Evolutionary conservation across 2,113 vertebrate genomes (phyloP), one percentile per base, ranked within the genome.

Genomic region (Thamnaconus septentrionalis): DNA sequence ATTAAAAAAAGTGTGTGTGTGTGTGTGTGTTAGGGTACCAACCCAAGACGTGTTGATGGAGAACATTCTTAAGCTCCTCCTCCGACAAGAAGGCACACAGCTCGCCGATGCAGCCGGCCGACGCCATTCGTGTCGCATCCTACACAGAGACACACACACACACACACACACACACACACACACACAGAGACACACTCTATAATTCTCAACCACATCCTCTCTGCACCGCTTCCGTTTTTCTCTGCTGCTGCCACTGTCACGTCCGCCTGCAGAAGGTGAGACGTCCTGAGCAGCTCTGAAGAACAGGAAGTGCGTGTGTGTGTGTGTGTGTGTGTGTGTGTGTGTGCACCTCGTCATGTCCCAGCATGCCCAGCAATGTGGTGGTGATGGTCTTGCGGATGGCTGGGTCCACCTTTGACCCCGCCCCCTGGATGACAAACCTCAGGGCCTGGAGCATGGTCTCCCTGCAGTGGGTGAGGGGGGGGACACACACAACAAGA

Each of bases 381-480:
- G 85, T 92, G 84, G 91, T 91, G 78, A 96, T 94, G 75, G 88
- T 98, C 82, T 96, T 98, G 90, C 94, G 91, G 65, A 99, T 95
- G 18, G 83, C 42, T 49, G 92, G 92, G 71, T 99, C 97, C 46
- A 98, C 96, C 87, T 98, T 98, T 66, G 92, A 92, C 58, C 96
- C 97, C 3, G 96, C 96, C 52, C 97, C 97, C 82, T 94, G 94
- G 56, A 97, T 98, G 72, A 98, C 95, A 61, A 98, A 98, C 64
- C 97, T 89, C 73, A 99, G 87, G 6, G 97, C 96, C 58, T 99
- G 97, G 59, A 99, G 92, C 95, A 98, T 98, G 0, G 96, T 98
- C 85, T 99, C 97, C 88, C 97, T 99, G 69, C 6, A 48, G 64
- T 3, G 39, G 56, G n/a, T 7, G 56, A 49, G 4, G 8, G 73